Evolutionary conservation across 2,113 vertebrate genomes (phyloP).

Genomic region (Neopipo cinnamomea): DNA sequence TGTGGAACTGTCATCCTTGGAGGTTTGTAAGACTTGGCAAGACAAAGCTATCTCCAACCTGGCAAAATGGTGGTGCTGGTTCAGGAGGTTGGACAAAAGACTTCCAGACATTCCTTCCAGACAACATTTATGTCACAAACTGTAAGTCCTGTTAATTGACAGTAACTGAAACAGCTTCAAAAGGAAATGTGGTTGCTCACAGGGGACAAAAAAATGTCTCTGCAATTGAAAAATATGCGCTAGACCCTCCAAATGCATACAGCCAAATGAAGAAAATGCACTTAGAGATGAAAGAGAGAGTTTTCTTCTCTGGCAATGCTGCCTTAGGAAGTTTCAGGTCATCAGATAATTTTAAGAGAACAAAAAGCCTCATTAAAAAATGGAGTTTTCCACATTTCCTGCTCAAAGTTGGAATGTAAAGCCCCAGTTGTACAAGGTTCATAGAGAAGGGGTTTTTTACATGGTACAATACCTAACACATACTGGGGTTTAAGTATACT

Average conservation of each 20-base stretch:
- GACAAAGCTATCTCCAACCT: neutral
- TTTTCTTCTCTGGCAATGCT: neutral
- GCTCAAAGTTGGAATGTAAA: neutral
- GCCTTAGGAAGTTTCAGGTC: neutral
- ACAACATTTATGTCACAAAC: neutral
- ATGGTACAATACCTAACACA: neutral
- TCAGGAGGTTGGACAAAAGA: neutral
- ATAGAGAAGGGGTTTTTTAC: neutral
- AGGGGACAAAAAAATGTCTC: neutral
- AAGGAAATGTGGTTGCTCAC: neutral
- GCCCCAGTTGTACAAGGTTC: neutral
- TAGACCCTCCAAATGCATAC: neutral
- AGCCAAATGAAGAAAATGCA: neutral
- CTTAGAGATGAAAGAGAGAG: neutral
- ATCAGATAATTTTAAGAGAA: neutral
- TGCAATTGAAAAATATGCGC: neutral
- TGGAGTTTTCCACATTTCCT: neutral
- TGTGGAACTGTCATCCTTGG: neutral
- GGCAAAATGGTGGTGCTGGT: neutral
- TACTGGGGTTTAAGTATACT: neutral
- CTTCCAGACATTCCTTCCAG: neutral
- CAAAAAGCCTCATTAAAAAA: neutral
- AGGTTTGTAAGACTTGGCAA: neutral
- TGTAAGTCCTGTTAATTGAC: neutral
- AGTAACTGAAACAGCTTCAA: neutral